Evolutionary conservation across 2,113 vertebrate genomes (phyloP).

Genomic region (Megalops atlanticus): DNA sequence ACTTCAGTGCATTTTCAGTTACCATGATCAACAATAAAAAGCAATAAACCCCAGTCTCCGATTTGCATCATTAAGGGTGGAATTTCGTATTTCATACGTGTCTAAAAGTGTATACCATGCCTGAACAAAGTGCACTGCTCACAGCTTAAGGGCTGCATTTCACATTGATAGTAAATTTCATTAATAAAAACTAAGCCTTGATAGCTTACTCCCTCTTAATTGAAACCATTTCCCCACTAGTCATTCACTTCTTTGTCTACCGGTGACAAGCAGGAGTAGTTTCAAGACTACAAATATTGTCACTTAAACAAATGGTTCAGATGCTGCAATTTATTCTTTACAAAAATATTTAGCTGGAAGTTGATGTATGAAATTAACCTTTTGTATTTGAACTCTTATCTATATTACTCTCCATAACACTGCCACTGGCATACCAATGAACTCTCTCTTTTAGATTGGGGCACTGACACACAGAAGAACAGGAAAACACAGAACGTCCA

Average conservation of each 20-base stretch:
- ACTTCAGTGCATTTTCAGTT: constrained; percentile 11
- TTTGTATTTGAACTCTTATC: constrained; percentile 67
- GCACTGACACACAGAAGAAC: constrained; percentile 59
- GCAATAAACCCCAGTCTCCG: constrained; percentile 11
- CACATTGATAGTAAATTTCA: background rate
- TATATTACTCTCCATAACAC: constrained; percentile 34
- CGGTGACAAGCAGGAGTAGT: background rate
- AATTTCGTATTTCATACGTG: constrained; percentile 6
- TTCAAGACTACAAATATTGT: constrained; percentile 27
- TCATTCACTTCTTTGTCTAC: background rate
- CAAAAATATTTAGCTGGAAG: constrained; percentile 64
- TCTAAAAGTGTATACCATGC: background rate
- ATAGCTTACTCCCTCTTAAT: background rate
- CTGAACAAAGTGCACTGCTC: background rate
- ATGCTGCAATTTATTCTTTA: constrained; percentile 45
- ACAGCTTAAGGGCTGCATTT: constrained; percentile 3
- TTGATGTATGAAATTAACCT: constrained; percentile 77
- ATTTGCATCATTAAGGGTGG: background rate
- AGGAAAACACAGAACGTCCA: constrained; percentile 22
- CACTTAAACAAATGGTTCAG: constrained; percentile 6
- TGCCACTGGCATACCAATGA: constrained; percentile 59
- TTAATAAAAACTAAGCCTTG: background rate
- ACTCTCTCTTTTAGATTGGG: constrained; percentile 33
- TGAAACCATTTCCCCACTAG: background rate
- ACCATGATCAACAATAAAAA: constrained; percentile 6